Evolutionary conservation across 1,140 invertebrate species (phyloP).

Genomic region (Scaptomyza montana): DNA sequence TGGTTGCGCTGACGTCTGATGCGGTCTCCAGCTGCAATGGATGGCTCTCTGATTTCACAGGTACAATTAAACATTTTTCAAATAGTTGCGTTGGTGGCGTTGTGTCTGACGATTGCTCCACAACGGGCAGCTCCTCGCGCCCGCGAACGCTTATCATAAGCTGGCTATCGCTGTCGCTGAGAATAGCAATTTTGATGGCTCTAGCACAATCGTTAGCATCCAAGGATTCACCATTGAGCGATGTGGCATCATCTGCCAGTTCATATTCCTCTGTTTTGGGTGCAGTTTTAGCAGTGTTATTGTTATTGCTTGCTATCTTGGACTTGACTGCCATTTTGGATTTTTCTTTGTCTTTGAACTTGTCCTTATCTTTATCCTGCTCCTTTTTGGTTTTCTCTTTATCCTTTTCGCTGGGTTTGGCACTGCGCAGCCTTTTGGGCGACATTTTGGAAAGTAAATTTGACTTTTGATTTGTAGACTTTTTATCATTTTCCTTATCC

Average conservation of each 20-base stretch:
- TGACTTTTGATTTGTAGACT: slow-evolving; percentile 62
- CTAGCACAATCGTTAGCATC: slow-evolving; percentile 41
- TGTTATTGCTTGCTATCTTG: slow-evolving; percentile 16
- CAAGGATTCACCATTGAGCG: slow-evolving; percentile 80
- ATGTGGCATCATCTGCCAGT: slow-evolving; percentile 86
- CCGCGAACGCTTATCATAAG: slow-evolving; percentile 86
- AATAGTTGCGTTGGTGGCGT: slow-evolving; percentile 40
- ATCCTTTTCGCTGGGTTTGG: slow-evolving; percentile 34
- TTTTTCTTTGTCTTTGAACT: slow-evolving; percentile 4
- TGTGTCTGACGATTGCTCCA: slow-evolving; percentile 52
- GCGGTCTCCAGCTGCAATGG: slow-evolving; percentile 57
- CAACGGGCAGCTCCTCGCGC: slow-evolving; percentile 88
- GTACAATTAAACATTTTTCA: slow-evolving; percentile 71
- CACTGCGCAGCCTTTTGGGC: slow-evolving; percentile 65
- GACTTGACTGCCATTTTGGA: slow-evolving; percentile 12
- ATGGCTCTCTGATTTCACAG: slow-evolving; percentile 75
- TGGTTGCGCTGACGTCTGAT: slow-evolving; percentile 36
- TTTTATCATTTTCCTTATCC: slow-evolving; percentile 71
- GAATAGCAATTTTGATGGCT: slow-evolving; percentile 78
- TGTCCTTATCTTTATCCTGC: slow-evolving; percentile 34
- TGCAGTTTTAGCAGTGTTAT: slow-evolving; percentile 14
- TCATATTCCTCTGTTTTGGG: slow-evolving; percentile 84
- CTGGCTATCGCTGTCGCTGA: slow-evolving; percentile 83
- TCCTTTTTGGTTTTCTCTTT: slow-evolving; percentile 19
- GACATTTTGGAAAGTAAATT: slow-evolving; percentile 70